A percentile compares a stretch with the other conserved stretches of the same genome.
Evolutionary conservation across 2,113 vertebrate genomes (phyloP).

Genomic region (Podarcis cretensis): DNA sequence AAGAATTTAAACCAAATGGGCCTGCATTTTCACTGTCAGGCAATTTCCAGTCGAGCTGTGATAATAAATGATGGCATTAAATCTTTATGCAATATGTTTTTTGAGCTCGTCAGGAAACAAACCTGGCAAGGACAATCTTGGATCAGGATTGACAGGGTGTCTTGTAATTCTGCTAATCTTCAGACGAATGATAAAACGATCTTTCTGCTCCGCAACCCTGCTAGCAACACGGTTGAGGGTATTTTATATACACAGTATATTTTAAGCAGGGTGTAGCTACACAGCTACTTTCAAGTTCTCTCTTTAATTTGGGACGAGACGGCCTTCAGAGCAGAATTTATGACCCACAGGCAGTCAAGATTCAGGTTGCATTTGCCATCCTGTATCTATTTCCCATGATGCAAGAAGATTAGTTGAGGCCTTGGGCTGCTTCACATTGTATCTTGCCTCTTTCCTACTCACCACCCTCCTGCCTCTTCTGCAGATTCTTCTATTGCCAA

Average conservation of each 20-base stretch:
- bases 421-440: not conserved
- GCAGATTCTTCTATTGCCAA: not conserved
- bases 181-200: not conserved
- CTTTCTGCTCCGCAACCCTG: not conserved
- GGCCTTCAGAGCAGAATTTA: not conserved
- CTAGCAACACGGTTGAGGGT: not conserved
- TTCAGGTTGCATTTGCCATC: not conserved
- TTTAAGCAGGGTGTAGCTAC: not conserved
- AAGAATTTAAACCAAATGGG: constrained; percentile 11
- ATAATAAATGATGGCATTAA: constrained; percentile 20
- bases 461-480: not conserved
- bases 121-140: not conserved
- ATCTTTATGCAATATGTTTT: constrained; percentile 2
- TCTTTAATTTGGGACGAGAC: not conserved
- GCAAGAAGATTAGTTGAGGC: not conserved
- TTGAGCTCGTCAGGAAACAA: constrained; percentile 1
- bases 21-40: not conserved
- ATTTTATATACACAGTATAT: not conserved
- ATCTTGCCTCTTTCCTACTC: not conserved
- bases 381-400: not conserved
- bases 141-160: not conserved
- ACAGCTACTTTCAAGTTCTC: not conserved
- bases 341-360: not conserved
- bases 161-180: constrained; percentile 11
- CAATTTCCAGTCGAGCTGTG: not conserved